Evolutionary conservation across 2,888 invertebrate genomes (phyloP).

Genomic region (Trileptium ribeirensis): DNA sequence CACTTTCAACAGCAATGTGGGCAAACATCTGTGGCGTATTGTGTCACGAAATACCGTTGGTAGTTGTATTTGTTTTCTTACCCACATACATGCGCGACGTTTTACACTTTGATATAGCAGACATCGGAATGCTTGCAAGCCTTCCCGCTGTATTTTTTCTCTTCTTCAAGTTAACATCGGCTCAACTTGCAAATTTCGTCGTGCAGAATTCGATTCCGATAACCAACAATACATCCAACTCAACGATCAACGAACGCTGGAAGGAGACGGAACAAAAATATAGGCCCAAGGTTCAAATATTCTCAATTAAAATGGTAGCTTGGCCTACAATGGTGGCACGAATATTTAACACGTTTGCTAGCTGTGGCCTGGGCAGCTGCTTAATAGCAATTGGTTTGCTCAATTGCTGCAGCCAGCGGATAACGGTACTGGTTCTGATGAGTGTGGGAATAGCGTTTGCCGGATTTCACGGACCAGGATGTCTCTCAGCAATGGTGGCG

Average conservation of each 20-base stretch:
- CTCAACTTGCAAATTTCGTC: conserved; percentile 16
- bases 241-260: neutral
- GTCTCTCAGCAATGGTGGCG: conserved; percentile 18
- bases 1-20: neutral
- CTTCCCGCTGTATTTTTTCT: conserved; percentile 15
- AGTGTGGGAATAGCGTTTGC: conserved; percentile 11
- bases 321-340: neutral
- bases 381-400: conserved; percentile 4
- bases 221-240: neutral
- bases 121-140: conserved; percentile 7
- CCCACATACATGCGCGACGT: conserved; percentile 24
- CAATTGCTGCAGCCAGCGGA: neutral
- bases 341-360: conserved; percentile 20
- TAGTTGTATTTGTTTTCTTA: conserved; percentile 16
- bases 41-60: conserved; percentile 24
- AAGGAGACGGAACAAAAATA: too few species aligned
- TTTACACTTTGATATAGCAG: neutral
- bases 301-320: too few species aligned
- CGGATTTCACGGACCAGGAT: conserved; percentile 23
- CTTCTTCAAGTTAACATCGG: neutral
- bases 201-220: neutral
- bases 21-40: conserved; percentile 15
- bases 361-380: conserved; percentile 13
- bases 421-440: neutral
- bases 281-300: too few species aligned